phyloP scores from a whole-genome alignment of 2,888 invertebrate genomes.

The Biston betularia region DNA sequence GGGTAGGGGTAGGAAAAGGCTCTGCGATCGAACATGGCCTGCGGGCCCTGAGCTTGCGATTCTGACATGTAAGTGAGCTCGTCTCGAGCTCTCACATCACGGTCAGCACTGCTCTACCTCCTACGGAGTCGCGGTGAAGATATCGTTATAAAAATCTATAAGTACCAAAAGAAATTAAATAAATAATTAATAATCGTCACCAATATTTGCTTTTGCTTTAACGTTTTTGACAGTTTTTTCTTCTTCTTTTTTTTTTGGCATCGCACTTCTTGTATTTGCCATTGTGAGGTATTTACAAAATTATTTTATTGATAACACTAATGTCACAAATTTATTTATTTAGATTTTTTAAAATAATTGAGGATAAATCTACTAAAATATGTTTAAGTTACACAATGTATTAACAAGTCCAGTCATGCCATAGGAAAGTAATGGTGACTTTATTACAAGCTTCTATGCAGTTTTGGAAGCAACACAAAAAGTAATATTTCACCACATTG shows the following conservation, averaged over 20 bases:
- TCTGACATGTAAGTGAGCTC: conserved; percentile 78
- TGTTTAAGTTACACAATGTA: too few species aligned
- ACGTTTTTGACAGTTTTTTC: background rate
- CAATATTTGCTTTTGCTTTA: conserved; percentile 17
- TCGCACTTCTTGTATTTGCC: background rate
- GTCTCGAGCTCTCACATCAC: conserved; percentile 77
- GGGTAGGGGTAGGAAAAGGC: conserved; percentile 81
- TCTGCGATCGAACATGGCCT: conserved; percentile 77
- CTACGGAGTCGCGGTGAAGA: conserved; percentile 45
- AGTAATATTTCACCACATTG: too few species aligned
- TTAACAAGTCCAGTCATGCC: too few species aligned
- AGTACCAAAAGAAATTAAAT: conserved; percentile 9
- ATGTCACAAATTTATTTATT: too few species aligned
- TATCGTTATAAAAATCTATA: conserved; percentile 40
- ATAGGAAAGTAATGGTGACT: too few species aligned
- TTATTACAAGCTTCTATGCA: too few species aligned
- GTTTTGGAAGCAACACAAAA: too few species aligned
- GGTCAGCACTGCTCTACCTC: conserved; percentile 59
- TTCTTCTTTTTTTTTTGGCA: background rate
- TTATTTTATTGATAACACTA: too few species aligned
- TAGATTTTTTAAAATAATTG: too few species aligned
- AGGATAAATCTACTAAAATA: too few species aligned
- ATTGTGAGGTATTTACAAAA: background rate
- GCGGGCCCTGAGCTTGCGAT: conserved; percentile 69
- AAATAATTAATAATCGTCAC: conserved; percentile 4